phyloP scores from a whole-genome alignment of 2,113 vertebrate genomes.

The Dascyllus trimaculatus region DNA sequence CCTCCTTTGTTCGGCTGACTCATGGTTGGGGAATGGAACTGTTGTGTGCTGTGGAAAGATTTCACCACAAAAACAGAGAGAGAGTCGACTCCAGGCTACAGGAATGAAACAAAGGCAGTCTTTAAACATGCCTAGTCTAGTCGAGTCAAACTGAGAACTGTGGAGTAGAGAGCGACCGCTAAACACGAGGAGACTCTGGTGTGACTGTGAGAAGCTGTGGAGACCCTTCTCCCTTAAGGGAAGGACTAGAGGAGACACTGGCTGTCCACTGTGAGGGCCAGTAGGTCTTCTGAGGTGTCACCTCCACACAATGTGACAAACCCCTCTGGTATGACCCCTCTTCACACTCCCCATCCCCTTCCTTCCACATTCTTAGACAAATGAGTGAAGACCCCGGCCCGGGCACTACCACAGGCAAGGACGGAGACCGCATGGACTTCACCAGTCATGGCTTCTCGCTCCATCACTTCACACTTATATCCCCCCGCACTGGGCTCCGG shows the following conservation, averaged over 20 bases:
- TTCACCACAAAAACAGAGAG: slow-evolving; percentile 74
- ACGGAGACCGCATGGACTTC: slow-evolving; percentile 63
- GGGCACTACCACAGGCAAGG: slow-evolving; percentile 83
- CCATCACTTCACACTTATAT: slow-evolving; percentile 79
- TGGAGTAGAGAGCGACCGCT: slow-evolving; percentile 51
- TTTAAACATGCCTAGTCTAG: slow-evolving; percentile 67
- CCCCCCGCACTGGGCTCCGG: slow-evolving; percentile 41
- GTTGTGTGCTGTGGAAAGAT: slow-evolving; percentile 79
- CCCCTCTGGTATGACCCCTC: slow-evolving; percentile 73
- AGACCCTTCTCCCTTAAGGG: slow-evolving; percentile 67
- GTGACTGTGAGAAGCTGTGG: slow-evolving; percentile 76
- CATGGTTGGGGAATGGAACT: slow-evolving; percentile 80
- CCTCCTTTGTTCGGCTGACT: slow-evolving; percentile 81
- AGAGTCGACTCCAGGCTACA: slow-evolving; percentile 64
- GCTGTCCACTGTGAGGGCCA: slow-evolving; percentile 77
- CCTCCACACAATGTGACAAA: slow-evolving; percentile 82
- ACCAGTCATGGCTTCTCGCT: slow-evolving; percentile 72
- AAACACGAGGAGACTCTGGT: slow-evolving; percentile 63
- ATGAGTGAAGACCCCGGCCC: slow-evolving; percentile 72
- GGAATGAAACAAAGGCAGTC: slow-evolving; percentile 76
- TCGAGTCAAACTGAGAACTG: slow-evolving; percentile 52
- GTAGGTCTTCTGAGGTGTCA: slow-evolving; percentile 79
- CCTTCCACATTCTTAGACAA: slow-evolving; percentile 64
- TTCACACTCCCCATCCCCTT: slow-evolving; percentile 68
- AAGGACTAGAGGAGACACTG: slow-evolving; percentile 62